These are phyloP conservation scores for Frankliniella intonsa DNA, from an alignment of 2,888 invertebrate genomes.

Conservation along the genomic window DNA sequence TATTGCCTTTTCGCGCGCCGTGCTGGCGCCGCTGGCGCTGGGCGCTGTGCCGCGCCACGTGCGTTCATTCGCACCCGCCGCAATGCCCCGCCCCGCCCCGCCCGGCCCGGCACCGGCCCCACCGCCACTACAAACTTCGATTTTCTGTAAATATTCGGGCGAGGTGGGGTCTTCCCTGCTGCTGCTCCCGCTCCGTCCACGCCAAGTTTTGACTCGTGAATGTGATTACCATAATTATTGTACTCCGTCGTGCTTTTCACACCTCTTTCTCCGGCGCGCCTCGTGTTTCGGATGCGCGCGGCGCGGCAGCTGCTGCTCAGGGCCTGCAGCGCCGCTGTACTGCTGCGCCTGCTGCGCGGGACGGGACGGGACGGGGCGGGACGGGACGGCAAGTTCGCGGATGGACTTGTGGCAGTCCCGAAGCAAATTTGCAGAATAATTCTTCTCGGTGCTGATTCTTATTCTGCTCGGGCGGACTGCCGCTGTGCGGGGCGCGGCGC, in stretches of 20 bases:
- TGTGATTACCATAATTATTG: conserved; percentile 14
- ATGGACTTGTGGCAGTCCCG: conserved; percentile 15
- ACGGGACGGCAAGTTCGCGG: neutral
- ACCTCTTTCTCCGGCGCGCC: neutral
- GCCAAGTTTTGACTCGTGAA: neutral
- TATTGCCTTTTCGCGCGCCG: too few species aligned
- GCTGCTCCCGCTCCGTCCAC: neutral
- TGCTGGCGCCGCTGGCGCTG: too few species aligned
- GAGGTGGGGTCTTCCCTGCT: too few species aligned
- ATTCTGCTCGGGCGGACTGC: neutral
- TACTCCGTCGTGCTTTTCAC: neutral
- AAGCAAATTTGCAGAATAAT: conserved; percentile 15
- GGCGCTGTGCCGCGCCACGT: too few species aligned
- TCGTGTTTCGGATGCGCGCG: neutral
- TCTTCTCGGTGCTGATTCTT: conserved; percentile 1
- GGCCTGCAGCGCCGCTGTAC: neutral
- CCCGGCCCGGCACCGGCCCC: too few species aligned
- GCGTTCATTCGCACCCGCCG: too few species aligned
- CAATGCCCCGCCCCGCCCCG: too few species aligned
- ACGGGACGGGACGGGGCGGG: neutral
- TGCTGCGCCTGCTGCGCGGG: neutral
- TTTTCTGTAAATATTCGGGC: too few species aligned
- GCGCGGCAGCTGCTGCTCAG: neutral
- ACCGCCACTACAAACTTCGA: too few species aligned
- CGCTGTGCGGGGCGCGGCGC: neutral